Evolutionary conservation across 1,140 invertebrate genomes (phyloP).

Genomic region (Phocides pigmalion): DNA sequence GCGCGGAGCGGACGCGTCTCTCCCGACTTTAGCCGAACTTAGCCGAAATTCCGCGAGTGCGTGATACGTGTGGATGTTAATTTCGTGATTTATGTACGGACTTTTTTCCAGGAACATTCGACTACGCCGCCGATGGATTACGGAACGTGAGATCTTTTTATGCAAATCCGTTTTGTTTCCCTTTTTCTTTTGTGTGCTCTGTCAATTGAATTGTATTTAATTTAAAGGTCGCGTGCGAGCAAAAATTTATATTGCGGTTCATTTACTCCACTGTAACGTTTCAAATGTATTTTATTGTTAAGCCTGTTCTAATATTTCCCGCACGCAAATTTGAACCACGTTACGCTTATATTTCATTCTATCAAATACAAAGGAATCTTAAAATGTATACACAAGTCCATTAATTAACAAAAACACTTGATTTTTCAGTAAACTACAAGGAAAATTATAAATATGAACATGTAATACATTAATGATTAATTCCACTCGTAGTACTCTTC

Average conservation of each 20-base stretch:
- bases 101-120: slow-evolving; percentile 42
- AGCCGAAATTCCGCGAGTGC: slow-evolving; percentile 34
- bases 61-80: slow-evolving; percentile 42
- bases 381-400: neutral
- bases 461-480: neutral
- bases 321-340: slow-evolving; percentile 7
- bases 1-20: slow-evolving; percentile 43
- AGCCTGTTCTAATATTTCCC: slow-evolving; percentile 5
- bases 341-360: neutral
- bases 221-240: slow-evolving; percentile 24
- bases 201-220: slow-evolving; percentile 27
- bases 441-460: neutral
- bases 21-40: slow-evolving; percentile 10
- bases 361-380: neutral
- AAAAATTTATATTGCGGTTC: slow-evolving; percentile 12
- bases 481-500: slow-evolving; percentile 9
- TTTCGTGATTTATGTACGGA: slow-evolving; percentile 50
- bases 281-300: slow-evolving; percentile 18
- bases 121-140: slow-evolving; percentile 39
- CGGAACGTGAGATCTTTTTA: slow-evolving; percentile 42
- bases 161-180: slow-evolving; percentile 40
- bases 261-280: slow-evolving; percentile 14
- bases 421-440: neutral
- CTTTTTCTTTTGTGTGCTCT: slow-evolving; percentile 16
- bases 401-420: neutral